A percentile compares a stretch with the other conserved stretches of the same genome.
phyloP scores from a whole-genome alignment of 2,113 vertebrate species.

The Mirounga angustirostris region DNA sequence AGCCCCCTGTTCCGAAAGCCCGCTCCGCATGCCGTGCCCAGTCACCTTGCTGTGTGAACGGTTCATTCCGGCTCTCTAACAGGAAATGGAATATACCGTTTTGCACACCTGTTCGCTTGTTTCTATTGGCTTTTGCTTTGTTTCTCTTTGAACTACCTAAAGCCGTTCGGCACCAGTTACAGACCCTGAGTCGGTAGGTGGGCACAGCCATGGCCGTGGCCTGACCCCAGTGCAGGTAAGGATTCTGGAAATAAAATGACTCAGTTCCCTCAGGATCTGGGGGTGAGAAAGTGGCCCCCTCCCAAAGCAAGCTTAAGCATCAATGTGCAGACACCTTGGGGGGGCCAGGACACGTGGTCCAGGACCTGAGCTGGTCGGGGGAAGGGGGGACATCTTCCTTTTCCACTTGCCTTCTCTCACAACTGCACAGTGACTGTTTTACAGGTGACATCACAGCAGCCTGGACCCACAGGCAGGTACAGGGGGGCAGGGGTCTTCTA shows the following conservation, averaged over 20 bases:
- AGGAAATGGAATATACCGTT: background rate
- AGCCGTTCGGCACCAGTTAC: background rate
- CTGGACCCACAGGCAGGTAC: background rate
- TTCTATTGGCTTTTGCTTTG: background rate
- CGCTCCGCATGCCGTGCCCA: slow-evolving; percentile 52
- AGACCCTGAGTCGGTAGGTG: background rate
- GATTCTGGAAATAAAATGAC: background rate
- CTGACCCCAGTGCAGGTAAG: background rate
- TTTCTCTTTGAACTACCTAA: background rate
- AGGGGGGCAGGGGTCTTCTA: slow-evolving; percentile 13
- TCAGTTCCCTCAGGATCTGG: background rate
- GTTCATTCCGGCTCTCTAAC: background rate
- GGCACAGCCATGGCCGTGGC: background rate
- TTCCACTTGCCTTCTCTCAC: background rate
- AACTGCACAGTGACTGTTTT: background rate
- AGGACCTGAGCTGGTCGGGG: background rate
- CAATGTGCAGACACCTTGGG: background rate
- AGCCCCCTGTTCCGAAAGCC: slow-evolving; percentile 61
- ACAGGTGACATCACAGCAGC: background rate
- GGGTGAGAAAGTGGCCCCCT: background rate
- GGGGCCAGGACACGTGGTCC: background rate
- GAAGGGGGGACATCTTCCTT: background rate
- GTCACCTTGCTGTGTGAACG: slow-evolving; percentile 57
- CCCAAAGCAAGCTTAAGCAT: background rate
- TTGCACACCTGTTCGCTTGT: background rate